Evolutionary conservation across 2,797 vertebrate species (phyloP).

Genomic region (Rhinophrynus dorsalis): DNA sequence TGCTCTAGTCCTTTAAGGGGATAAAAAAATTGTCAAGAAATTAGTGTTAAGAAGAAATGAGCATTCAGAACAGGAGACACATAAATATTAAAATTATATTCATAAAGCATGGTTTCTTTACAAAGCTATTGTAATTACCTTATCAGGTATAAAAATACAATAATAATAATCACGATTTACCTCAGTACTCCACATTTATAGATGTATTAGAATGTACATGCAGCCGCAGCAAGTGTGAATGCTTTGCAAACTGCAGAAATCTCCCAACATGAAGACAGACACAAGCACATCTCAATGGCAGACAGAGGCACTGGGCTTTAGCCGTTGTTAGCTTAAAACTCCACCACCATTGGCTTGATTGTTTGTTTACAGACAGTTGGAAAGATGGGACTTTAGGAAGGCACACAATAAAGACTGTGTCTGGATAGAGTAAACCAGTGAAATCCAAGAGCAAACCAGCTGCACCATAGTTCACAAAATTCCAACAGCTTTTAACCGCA

Average conservation of each 20-base stretch:
- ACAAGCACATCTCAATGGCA: neutral
- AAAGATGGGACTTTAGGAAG: neutral
- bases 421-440: no score
- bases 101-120: slow-evolving; percentile 17
- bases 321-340: neutral
- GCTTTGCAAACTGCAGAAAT: slow-evolving; percentile 4
- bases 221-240: slow-evolving; percentile 26
- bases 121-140: slow-evolving; percentile 17
- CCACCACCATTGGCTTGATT: neutral
- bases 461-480: no score
- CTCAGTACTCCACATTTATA: neutral
- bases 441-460: no score
- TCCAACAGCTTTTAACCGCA: no score
- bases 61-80: neutral
- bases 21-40: no score
- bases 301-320: neutral
- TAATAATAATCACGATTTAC: neutral
- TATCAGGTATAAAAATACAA: slow-evolving; percentile 31
- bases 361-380: neutral
- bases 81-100: slow-evolving; percentile 40
- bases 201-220: neutral
- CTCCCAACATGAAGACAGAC: neutral
- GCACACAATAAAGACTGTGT: no score
- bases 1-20: no score
- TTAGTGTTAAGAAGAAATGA: neutral